These are phyloP conservation scores for Diarsia brunnea DNA, from an alignment of 2,888 invertebrate genomes.

Conservation along the genomic window DNA sequence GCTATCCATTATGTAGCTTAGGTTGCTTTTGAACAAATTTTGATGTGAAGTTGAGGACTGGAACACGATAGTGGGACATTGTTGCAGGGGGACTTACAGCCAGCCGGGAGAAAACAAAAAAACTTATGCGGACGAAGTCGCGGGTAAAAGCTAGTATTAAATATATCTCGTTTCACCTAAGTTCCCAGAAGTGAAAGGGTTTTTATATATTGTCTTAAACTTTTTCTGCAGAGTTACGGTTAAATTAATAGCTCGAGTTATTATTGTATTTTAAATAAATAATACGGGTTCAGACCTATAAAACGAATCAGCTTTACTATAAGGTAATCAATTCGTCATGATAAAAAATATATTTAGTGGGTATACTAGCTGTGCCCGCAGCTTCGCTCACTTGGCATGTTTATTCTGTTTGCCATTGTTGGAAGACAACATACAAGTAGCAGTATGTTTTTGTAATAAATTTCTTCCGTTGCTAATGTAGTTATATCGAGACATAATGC, in stretches of 20 bases:
- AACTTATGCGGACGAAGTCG: no score
- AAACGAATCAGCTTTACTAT: neutral
- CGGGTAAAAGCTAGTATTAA: no score
- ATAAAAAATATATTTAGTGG: neutral
- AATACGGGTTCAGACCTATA: neutral
- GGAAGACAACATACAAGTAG: neutral
- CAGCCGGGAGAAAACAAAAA: no score
- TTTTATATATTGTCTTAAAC: neutral
- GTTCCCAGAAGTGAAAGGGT: no score
- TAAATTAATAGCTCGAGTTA: neutral
- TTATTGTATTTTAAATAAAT: neutral
- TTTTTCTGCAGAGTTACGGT: neutral
- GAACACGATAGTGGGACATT: no score
- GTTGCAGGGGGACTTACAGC: no score
- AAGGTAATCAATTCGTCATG: neutral
- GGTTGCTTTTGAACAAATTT: no score
- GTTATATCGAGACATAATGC: neutral
- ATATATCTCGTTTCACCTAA: neutral
- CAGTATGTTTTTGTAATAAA: neutral
- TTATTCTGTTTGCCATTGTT: neutral
- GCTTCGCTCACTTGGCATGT: neutral
- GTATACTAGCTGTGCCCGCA: neutral
- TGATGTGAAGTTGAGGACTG: no score
- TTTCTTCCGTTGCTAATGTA: neutral
- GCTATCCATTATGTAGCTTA: no score